Evolutionary conservation across 2,888 invertebrate species (phyloP).

Genomic region (Phania funesta): DNA sequence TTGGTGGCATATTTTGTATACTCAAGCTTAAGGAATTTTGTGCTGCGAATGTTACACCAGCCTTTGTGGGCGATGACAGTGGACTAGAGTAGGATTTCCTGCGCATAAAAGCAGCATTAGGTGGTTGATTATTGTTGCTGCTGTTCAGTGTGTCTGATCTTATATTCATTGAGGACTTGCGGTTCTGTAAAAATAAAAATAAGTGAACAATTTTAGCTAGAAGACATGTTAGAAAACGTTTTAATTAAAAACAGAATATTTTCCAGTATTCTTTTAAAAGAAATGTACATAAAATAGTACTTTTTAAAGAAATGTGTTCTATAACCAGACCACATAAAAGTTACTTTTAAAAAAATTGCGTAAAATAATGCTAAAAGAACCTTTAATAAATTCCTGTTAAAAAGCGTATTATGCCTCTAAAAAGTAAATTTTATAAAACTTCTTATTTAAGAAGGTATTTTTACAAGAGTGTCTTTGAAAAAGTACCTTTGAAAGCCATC

Average conservation of each 20-base stretch:
- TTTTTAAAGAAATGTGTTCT: no score
- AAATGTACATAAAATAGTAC: no score
- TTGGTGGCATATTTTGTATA: constrained; percentile 55
- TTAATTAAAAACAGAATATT: no score
- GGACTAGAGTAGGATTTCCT: constrained; percentile 33
- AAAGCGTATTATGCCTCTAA: no score
- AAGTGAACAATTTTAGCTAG: no score
- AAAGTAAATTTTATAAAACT: background rate
- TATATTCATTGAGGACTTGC: constrained; percentile 71
- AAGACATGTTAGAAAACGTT: no score
- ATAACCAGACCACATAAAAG: no score
- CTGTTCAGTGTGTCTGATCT: constrained; percentile 60
- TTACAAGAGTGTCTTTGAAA: background rate
- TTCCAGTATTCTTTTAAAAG: no score
- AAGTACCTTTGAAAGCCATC: background rate
- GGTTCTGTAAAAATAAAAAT: no score
- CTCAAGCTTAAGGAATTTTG: constrained; percentile 41
- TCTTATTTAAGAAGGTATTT: background rate
- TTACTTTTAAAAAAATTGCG: background rate
- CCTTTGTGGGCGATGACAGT: constrained; percentile 43
- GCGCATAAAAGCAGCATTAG: constrained; percentile 38
- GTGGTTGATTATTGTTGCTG: constrained; percentile 19
- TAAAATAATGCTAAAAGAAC: no score
- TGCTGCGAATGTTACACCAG: background rate
- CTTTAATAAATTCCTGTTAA: no score